Percentiles rank a stretch among this genome's conserved stretches.
Evolutionary conservation across 2,888 invertebrate genomes (phyloP).

Genomic region (Volucella bombylans): DNA sequence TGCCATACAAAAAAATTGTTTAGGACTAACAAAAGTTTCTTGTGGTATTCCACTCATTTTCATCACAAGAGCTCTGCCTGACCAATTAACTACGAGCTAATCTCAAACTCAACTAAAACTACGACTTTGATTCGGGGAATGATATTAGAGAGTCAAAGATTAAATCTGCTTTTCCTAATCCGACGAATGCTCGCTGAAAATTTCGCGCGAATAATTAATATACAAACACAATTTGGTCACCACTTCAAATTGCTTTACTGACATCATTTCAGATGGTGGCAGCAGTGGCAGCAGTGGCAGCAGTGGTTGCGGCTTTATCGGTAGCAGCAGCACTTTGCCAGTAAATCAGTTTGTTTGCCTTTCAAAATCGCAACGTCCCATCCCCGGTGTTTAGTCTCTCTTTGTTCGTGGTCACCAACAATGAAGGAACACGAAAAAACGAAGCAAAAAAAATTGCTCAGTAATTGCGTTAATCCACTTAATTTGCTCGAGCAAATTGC

Average conservation of each 20-base stretch:
- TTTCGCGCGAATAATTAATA: constrained; percentile 51
- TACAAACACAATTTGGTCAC: constrained; percentile 43
- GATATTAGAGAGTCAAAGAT: constrained; percentile 32
- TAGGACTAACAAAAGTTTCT: constrained; percentile 4
- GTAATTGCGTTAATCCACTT: constrained; percentile 70
- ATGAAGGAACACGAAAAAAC: constrained; percentile 13
- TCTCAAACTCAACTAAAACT: neutral
- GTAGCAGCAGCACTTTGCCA: constrained; percentile 40
- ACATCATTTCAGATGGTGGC: constrained; percentile 43
- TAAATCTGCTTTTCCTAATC: constrained; percentile 55
- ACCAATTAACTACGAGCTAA: no score
- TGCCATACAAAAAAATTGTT: neutral
- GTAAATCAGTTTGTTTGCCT: constrained; percentile 45
- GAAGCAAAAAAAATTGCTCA: constrained; percentile 39
- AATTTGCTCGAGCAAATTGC: constrained; percentile 66
- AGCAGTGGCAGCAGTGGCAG: constrained; percentile 29
- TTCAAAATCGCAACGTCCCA: neutral
- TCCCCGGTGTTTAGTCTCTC: neutral
- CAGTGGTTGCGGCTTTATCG: constrained; percentile 43
- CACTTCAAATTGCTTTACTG: constrained; percentile 46
- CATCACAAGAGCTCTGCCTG: neutral
- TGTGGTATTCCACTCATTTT: constrained; percentile 12
- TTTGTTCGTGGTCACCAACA: constrained; percentile 12
- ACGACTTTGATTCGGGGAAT: neutral
- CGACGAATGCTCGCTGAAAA: constrained; percentile 53